A percentile compares a stretch with the other conserved stretches of the same genome.
Conservation (phyloP, 2,888 invertebrate species). For the Cremastinae sp. region DNA sequence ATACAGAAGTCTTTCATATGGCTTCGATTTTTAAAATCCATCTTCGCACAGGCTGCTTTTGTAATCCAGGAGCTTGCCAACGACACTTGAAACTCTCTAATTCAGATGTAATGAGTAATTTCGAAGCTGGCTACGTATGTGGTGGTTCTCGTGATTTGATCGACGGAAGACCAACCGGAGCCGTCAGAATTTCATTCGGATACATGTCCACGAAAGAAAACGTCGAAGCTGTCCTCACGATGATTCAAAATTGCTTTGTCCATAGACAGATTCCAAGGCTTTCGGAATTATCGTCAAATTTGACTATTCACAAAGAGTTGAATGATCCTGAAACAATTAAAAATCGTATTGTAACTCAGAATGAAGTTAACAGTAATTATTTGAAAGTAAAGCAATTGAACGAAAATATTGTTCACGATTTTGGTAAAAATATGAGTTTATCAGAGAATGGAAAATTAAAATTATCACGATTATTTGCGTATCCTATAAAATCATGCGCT, state of each 20-base stretch:
- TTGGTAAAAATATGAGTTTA: background rate
- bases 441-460: conserved; percentile 69
- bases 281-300: conserved; percentile 72
- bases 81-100: conserved; percentile 86
- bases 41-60: conserved; percentile 96
- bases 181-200: conserved; percentile 95
- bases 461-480: conserved; percentile 84
- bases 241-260: conserved; percentile 90
- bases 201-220: conserved; percentile 91
- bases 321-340: background rate
- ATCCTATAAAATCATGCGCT: conserved; percentile 96
- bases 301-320: no score
- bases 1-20: conserved; percentile 94
- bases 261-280: conserved; percentile 77
- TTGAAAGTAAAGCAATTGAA: conserved; percentile 19
- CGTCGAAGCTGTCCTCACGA: conserved; percentile 86
- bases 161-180: conserved; percentile 94
- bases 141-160: conserved; percentile 93
- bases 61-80: conserved; percentile 97
- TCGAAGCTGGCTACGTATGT: conserved; percentile 93
- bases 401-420: conserved; percentile 14
- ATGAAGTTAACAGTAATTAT: conserved; percentile 17
- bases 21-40: conserved; percentile 92
- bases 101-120: conserved; percentile 88
- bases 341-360: background rate